Evolutionary conservation across 1,140 invertebrate species (phyloP), one percentile per base, ranked within the genome.

Genomic region (Drosophila albomicans): DNA sequence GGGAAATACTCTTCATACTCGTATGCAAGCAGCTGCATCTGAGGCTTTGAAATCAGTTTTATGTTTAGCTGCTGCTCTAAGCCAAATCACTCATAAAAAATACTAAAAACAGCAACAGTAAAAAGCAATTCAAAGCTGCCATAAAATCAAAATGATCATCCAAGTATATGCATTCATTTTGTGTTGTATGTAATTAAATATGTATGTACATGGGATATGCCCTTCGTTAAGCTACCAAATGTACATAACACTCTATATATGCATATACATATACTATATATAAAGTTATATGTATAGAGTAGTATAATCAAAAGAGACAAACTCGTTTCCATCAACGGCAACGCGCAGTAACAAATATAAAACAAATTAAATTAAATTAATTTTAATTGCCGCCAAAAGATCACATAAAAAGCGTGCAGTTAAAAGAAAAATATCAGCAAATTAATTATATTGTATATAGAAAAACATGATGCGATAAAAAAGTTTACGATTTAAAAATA

Each of bases 371-470:
- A 89, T 88, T 89, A 85, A 85, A 85, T 79, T 89, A 51, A 81
- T 84, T 88, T 88, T 88, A 89, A 89, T 89, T 88, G 87, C 84
- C 72, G 74, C 79, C 79, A 79, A 78, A 86, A 87, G 70, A 87
- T 87, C 84, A 82, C 84, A 88, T 85, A 81, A 88, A 89, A 82
- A 79, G 85, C 80, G 85, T 85, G 71, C 78, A 89, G 72, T 89
- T 76, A 89, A 78, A 88, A 88, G 79, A 75, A 85, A 89, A 66
- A 76, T 81, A 81, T 85, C 78, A 85, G 81, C 74, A 85, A 85
- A 88, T 89, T 85, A 89, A 89, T 81, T 89, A 89, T 89, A 89
- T 89, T 81, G 81, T 88, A 81, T 89, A 88, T 78, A 88, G 85
- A 79, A 82, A 88, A 89, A 88, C 81, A 87, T 84, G 81, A 62